Evolutionary conservation across 1,140 invertebrate genomes (phyloP), one percentile per base, ranked within the genome.

Genomic region (Zaprionus gabonicus): DNA sequence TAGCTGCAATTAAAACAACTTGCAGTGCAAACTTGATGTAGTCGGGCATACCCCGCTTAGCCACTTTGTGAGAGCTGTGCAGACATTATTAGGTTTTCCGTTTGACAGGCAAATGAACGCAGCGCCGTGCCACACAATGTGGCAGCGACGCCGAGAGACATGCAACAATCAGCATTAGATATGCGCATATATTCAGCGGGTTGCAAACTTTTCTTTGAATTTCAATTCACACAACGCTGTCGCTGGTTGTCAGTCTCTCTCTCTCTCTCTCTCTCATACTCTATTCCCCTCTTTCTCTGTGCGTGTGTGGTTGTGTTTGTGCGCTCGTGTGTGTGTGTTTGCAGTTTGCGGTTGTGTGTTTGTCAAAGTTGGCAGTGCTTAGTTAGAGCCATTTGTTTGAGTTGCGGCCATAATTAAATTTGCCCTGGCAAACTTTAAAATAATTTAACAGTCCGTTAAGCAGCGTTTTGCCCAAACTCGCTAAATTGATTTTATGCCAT

Each of bases 351-450:
- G 23, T 27, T 49, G 60, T 64, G 51, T 44, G 20, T 20, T 38
- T 51, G 38, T 34, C 15, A 73, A 81, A 67, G 73, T 75, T 64
- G 67, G 41, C 68, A 75, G 49, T 51, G 82, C 78, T 78, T 86
- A 85, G 82, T 85, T 85, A 81, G 82, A 75, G 82, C 34, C 71
- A 79, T 77, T 85, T 85, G 82, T 84, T 70, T 85, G 75, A 85
- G 82, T 85, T 81, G 79, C 36, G 77, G 70, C 59, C 71, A 67
- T 79, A 86, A 86, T 81, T 81, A 76, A 86, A 82, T 82, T 76
- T 78, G 15, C 51, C 68, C 34, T 49, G 31, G 69, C 46, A 74
- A 66, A 67, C 72, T 71, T 76, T 65, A 74, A 68, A 78, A 84
- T 82, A 60, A 81, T 84, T 84, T 84, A 27, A 74, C 82, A 62